Base-by-base conservation (phyloP, 2,113 vertebrate genomes). In the Mormoops blainvillei region DNA sequence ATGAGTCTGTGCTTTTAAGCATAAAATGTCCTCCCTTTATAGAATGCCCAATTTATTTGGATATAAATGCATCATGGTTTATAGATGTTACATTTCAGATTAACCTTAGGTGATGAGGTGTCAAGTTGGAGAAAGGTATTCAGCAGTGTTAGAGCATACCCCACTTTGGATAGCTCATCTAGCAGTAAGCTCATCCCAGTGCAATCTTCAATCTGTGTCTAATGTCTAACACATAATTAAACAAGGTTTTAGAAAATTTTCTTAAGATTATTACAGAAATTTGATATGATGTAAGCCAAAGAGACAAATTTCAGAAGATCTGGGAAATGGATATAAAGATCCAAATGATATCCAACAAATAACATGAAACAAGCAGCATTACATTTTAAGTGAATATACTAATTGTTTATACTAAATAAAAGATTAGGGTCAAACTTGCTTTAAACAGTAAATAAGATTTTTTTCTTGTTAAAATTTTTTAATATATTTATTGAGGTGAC, bases 321-420 rank as follows among this genome's bases (percentile, higher is more conserved):
- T 31, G 20, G 11, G 28, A 3, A 83, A 71, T 43, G 4, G 43
- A 63, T 31, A 67, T 31, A 43, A 41, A 92, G 10, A 91, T n/a
- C 8, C 18, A 28, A 96, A 91, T 61, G 22, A 90, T 11, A 83
- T 18, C 45, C 10, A 58, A 58, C 18, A 81, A 88, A 41, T 48
- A 78, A 73, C 12, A 85, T 20, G 26, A 89, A 95, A 74, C n/a
- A n/a, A 87, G 52, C 20, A 45, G 26, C 19, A 73, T 70, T 8
- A 68, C 18, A 28, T 6, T 84, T 85, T 26, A 80, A n/a, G 38
- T n/a, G 12, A 9, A 52, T 56, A 2, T 91, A 50, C 36, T 52
- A 77, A 84, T 45, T 91, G 22, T 58, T 85, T 52, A 80, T 50
- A n/a, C 18, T 61, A 94, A 86, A 65, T 89, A 83, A 94, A 96